phyloP scores from a whole-genome alignment of 2,888 invertebrate species.

The Parnassius smintheus region DNA sequence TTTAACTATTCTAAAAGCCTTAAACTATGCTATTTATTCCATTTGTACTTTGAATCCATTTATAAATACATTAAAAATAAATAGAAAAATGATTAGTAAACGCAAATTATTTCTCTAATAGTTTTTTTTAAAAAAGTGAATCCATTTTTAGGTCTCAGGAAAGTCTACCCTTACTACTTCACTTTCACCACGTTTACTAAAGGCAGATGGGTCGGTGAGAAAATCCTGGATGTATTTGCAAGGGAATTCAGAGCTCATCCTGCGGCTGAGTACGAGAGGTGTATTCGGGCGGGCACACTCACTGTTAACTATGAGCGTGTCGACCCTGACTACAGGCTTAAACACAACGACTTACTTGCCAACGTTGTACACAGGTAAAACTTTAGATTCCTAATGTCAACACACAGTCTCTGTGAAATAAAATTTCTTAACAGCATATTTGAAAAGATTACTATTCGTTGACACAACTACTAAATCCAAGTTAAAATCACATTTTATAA shows the following conservation, averaged over 20 bases:
- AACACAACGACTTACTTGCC: slow-evolving; percentile 95
- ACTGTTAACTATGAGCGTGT: slow-evolving; percentile 97
- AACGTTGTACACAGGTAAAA: slow-evolving; percentile 96
- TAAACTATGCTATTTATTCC: slow-evolving; percentile 17
- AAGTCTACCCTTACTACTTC: slow-evolving; percentile 98
- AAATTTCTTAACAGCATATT: neutral
- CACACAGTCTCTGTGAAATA: neutral
- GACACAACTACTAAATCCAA: slow-evolving; percentile 12
- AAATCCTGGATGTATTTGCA: slow-evolving; percentile 95
- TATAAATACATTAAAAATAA: no score
- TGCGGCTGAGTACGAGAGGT: slow-evolving; percentile 94
- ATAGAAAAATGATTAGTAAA: no score
- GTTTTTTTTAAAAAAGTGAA: neutral
- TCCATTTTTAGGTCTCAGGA: slow-evolving; percentile 48
- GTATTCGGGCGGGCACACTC: slow-evolving; percentile 94
- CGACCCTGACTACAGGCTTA: slow-evolving; percentile 93
- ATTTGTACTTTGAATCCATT: neutral
- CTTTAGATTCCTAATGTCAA: neutral
- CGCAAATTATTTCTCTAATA: no score
- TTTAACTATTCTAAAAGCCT: slow-evolving; percentile 2
- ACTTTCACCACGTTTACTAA: slow-evolving; percentile 98
- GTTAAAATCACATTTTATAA: slow-evolving; percentile 7
- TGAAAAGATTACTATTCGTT: neutral
- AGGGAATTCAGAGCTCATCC: slow-evolving; percentile 97
- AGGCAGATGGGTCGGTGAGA: slow-evolving; percentile 97